phyloP scores from a whole-genome alignment of 2,113 vertebrate species.

The Oxygymnocypris stewartii region DNA sequence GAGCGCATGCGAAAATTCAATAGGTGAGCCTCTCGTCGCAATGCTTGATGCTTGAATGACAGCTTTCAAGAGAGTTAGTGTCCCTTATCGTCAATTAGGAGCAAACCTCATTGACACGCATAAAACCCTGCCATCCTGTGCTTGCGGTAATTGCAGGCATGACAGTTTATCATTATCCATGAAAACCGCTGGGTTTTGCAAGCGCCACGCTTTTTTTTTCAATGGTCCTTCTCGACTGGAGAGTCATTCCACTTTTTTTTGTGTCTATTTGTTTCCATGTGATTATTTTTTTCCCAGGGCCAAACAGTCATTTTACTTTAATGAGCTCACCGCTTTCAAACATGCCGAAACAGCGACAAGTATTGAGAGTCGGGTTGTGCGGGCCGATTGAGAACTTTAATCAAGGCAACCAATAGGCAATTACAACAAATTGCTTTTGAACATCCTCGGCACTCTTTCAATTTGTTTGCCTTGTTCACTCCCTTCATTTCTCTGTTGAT shows the following conservation, averaged over 20 bases:
- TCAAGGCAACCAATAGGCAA: slow-evolving; percentile 63
- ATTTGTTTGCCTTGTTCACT: slow-evolving; percentile 42
- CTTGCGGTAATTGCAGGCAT: slow-evolving; percentile 80
- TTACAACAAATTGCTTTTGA: slow-evolving; percentile 67
- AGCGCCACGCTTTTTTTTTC: slow-evolving; percentile 70
- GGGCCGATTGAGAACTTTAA: slow-evolving; percentile 63
- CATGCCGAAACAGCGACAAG: slow-evolving; percentile 56
- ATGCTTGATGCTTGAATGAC: slow-evolving; percentile 70
- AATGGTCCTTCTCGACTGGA: slow-evolving; percentile 74
- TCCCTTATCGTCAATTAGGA: slow-evolving; percentile 79
- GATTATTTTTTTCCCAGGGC: slow-evolving; percentile 71
- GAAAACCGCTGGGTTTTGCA: slow-evolving; percentile 79
- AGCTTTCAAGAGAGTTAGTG: slow-evolving; percentile 72
- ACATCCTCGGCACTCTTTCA: slow-evolving; percentile 48
- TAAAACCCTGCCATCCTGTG: slow-evolving; percentile 71
- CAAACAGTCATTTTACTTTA: slow-evolving; percentile 83
- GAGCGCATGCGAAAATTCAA: slow-evolving; percentile 69
- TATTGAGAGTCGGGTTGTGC: slow-evolving; percentile 58
- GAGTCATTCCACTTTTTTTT: slow-evolving; percentile 69
- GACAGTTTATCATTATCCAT: slow-evolving; percentile 84
- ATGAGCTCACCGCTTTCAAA: slow-evolving; percentile 69
- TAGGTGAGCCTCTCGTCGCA: slow-evolving; percentile 65
- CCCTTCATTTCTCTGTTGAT: slow-evolving; percentile 39
- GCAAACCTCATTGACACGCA: slow-evolving; percentile 75
- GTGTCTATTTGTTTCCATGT: slow-evolving; percentile 74